phyloP scores from a whole-genome alignment of 2,113 vertebrate genomes.

The Okapia johnstoni region DNA sequence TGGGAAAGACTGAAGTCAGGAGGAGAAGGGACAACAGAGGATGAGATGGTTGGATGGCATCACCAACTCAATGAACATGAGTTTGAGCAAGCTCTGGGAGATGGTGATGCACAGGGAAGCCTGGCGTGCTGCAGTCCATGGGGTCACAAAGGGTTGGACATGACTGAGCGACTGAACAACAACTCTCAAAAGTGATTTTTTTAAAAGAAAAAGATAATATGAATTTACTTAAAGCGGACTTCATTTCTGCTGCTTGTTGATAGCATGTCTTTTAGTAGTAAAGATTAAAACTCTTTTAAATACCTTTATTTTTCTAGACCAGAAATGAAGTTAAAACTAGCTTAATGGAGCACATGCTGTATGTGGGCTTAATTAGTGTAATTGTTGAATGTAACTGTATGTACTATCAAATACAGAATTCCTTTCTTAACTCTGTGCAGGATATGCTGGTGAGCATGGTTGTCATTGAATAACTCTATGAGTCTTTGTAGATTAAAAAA shows the following conservation, averaged over 20 bases:
- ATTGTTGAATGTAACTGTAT: background rate
- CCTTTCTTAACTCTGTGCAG: background rate
- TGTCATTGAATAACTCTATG: background rate
- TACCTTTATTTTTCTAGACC: background rate
- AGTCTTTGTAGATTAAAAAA: background rate
- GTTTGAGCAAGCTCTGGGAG: background rate
- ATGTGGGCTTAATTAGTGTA: background rate
- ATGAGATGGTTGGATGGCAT: background rate
- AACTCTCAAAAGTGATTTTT: background rate
- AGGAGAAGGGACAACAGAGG: background rate
- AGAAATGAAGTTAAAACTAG: background rate
- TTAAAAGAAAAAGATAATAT: background rate
- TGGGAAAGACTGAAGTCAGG: background rate
- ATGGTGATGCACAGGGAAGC: background rate
- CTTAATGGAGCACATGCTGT: background rate
- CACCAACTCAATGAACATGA: background rate
- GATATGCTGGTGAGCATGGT: background rate
- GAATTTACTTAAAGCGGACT: background rate
- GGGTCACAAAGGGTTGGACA: background rate
- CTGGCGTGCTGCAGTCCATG: background rate
- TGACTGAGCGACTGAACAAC: background rate
- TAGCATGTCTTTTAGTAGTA: background rate
- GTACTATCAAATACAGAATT: background rate
- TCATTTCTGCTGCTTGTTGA: background rate
- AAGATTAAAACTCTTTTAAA: background rate